Base-by-base conservation (phyloP, 2,113 vertebrate genomes). In the Tragelaphus strepsiceros region DNA sequence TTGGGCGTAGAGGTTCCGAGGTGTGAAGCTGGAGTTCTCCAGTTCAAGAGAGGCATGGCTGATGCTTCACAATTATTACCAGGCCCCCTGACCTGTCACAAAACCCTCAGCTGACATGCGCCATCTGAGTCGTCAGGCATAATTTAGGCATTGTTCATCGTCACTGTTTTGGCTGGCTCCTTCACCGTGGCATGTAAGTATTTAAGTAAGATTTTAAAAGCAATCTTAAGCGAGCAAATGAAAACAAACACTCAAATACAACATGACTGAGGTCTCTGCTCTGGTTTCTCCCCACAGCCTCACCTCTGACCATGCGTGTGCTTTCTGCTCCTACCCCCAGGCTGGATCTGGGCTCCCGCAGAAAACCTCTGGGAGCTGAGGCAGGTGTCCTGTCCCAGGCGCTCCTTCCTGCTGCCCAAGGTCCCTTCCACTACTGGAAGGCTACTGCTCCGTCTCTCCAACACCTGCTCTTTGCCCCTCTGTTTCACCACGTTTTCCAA, bases 51-150 rank as follows among this genome's bases (percentile, higher is more conserved):
- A 67, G 26, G 43, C 7, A 19, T 17, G 0, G 19, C 56, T 7
- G 1, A 43, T 5, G 32, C 39, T 30, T 15, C 74, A 11, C 19
- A 32, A 10, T 1, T 17, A 4, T 6, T 6, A 10, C 17, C 22
- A 3, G 19, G 0, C 11, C 11, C 61, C 61, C 71, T 0, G 7
- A 8, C 0, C 4, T 6, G 2, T 22, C 43, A 2, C 51, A n/a
- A 15, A 56, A 24, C 12, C 89, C 28, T 21, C 3, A 35, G 10
- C 9, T 4, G 5, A 35, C 4, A 13, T 0, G 26, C 7, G 0
- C 21, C 13, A 0, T 39, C 85, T 16, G 1, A 14, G 39, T 39
- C 1, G 0, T 2, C 7, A 6, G 12, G 17, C 2, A 3, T 39
- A 74, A 10, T 39, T 5, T 2, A 8, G 17, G 7, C 14, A 5